These are phyloP conservation scores for Felis chaus DNA, from an alignment of 2,113 vertebrate genomes.

Conservation along the genomic window DNA sequence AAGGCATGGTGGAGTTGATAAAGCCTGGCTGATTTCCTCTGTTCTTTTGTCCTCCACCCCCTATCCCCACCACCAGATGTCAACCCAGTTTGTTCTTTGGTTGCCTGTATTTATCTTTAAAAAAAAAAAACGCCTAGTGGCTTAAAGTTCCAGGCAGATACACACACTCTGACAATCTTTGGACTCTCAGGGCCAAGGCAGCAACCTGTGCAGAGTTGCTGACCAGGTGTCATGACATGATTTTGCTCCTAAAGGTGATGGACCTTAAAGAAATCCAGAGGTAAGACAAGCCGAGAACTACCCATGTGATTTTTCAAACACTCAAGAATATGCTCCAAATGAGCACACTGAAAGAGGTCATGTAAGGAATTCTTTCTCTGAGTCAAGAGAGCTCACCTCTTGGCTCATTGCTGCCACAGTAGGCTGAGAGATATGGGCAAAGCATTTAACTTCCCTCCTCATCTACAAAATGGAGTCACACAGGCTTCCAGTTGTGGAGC, in stretches of 20 bases:
- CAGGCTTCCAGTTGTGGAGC: neutral
- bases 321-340: neutral
- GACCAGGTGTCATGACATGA: fast-evolving
- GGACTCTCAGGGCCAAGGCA: neutral
- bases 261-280: too few species aligned
- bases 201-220: neutral
- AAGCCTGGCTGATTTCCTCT: conserved; percentile 73
- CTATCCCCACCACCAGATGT: conserved; percentile 30
- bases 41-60: neutral
- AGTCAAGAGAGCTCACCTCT: neutral
- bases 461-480: neutral
- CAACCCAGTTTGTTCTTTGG: neutral
- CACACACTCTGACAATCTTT: neutral
- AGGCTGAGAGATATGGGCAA: neutral
- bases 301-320: neutral
- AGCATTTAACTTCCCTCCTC: neutral
- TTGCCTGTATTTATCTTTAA: conserved; percentile 39
- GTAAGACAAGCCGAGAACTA: fast-evolving
- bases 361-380: neutral
- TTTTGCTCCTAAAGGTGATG: neutral
- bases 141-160: neutral
- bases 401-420: neutral
- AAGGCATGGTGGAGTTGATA: conserved; percentile 76
- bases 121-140: neutral
- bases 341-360: neutral